Base-by-base conservation (phyloP, 1,140 invertebrate genomes). In the Apolygus lucorum region DNA sequence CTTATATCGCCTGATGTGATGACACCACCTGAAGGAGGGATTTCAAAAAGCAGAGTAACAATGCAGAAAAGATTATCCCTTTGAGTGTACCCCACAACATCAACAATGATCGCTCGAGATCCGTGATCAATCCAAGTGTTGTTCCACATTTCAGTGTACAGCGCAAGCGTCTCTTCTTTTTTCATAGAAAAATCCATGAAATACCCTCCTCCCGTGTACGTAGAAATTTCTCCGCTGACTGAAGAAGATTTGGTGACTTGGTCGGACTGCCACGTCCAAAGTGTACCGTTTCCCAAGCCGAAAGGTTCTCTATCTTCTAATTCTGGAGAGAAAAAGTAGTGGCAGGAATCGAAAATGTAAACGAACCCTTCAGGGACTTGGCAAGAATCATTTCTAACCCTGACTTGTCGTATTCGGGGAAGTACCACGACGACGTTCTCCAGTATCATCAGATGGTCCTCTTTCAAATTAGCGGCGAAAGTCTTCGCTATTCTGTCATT, bases 1-100 rank as follows among this genome's bases (percentile, higher is more conserved):
- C 82, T 78, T 74, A 87, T 83, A 64, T 76, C 77, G 74, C 78
- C 83, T 0, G 83, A 85, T 17, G 88, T 82, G 27, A 89, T 79
- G 27, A 88, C 81, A 13, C 88, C 88, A 25, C 89, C 89, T 17
- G 86, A 87, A 11, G 88, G 82, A 14, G 88, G 87, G 75, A 89
- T 84, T 78, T 90, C 88, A 68, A 87, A 82, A 26, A 86, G 76
- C 27, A 89, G 54, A 59, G 54, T 59, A 24, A 59, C 54, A 13
- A 59, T 24, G 54, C 54, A 59, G 54, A 59, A 59, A 4, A 59
- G 22, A 21, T 59, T 59, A 21, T 59, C 54, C 4, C 54, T 8
- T 22, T 59, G 54, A 59, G 54, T 59, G 22, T 59, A 59, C 8
- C 13, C 54, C 11, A 59, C 54, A 11, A 59, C 22, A 24, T 59